Percentiles rank a stretch among this genome's conserved stretches.
phyloP scores from a whole-genome alignment of 2,113 vertebrate species.

The Solea solea region DNA sequence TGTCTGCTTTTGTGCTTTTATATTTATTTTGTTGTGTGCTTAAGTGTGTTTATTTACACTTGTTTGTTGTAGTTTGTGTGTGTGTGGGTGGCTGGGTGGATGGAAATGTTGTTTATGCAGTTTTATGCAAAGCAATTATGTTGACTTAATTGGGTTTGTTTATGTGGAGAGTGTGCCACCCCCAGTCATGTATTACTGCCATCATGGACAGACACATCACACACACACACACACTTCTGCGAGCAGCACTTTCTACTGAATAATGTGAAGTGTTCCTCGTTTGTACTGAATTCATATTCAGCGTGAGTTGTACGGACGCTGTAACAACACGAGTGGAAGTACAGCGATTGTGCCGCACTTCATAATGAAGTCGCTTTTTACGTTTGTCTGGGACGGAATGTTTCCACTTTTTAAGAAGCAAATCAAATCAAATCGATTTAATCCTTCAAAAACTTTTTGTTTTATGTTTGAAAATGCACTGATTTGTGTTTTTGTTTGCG shows the following conservation, averaged over 20 bases:
- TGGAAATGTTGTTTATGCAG: conserved; percentile 80
- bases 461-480: too few species aligned
- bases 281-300: conserved; percentile 48
- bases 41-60: conserved; percentile 61
- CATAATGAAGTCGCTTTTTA: neutral
- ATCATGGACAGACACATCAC: conserved; percentile 48
- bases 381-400: too few species aligned
- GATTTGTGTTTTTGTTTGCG: too few species aligned
- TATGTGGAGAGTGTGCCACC: conserved; percentile 75
- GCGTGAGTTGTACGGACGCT: conserved; percentile 35
- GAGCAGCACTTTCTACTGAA: conserved; percentile 39
- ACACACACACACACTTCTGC: conserved; percentile 7
- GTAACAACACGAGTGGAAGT: conserved; percentile 25
- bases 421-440: too few species aligned
- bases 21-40: conserved; percentile 40
- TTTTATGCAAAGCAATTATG: conserved; percentile 81
- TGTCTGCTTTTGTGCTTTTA: conserved; percentile 51
- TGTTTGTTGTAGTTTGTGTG: conserved; percentile 52
- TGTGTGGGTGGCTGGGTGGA: conserved; percentile 57
- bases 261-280: conserved; percentile 58
- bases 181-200: conserved; percentile 73
- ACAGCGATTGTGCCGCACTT: conserved; percentile 16
- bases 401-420: too few species aligned
- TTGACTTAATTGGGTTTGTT: conserved; percentile 82
- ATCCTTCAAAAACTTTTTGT: too few species aligned